These are phyloP conservation scores for Neotoma lepida DNA, from an alignment of 2,113 vertebrate genomes.

Conservation along the genomic window DNA sequence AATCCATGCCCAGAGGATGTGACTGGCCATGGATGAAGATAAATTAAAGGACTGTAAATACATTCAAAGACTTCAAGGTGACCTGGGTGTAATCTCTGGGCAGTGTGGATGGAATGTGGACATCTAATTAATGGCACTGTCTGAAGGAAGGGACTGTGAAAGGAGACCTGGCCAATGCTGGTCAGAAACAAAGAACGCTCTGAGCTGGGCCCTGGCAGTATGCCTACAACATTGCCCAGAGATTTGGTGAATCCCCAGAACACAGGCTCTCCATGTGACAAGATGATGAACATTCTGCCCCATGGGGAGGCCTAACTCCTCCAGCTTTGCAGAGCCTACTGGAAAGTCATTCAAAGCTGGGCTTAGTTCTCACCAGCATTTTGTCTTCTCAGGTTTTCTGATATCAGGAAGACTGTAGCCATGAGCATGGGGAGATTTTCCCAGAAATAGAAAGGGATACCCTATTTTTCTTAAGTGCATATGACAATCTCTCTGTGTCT, in stretches of 20 bases:
- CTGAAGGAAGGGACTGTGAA: not conserved
- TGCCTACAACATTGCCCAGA: not conserved
- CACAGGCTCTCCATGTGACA: not conserved
- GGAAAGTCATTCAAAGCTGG: not conserved
- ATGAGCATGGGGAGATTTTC: not conserved
- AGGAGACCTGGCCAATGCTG: not conserved
- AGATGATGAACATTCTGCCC: not conserved
- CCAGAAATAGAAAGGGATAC: not conserved
- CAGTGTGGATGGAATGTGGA: not conserved
- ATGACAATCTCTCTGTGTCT: not conserved
- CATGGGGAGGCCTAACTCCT: accelerated
- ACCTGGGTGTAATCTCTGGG: not conserved
- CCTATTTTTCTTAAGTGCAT: too few relatives aligned
- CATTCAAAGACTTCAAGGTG: constrained; percentile 48
- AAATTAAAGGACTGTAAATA: constrained; percentile 13
- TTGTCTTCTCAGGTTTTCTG: not conserved
- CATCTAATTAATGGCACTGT: not conserved
- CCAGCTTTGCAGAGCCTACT: not conserved
- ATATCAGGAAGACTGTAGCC: not conserved
- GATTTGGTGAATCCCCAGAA: not conserved
- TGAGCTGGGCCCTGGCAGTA: not conserved
- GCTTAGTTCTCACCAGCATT: accelerated
- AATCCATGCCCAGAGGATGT: not conserved
- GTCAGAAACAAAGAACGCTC: not conserved
- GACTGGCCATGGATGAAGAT: not conserved